phyloP scores from a whole-genome alignment of 2,888 invertebrate species.

The Saturnia pavonia region DNA sequence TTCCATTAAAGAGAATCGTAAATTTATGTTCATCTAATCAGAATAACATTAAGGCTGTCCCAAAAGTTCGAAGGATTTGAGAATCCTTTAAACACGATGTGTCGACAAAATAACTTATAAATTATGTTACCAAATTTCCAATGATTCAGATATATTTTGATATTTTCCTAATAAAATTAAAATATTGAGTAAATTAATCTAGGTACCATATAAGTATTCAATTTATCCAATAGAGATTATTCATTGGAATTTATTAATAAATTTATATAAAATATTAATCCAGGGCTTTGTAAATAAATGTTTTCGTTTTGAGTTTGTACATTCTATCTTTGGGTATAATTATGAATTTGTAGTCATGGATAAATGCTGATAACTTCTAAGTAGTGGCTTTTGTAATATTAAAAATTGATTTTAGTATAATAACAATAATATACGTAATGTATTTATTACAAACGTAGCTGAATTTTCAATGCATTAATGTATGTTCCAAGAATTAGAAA shows the following conservation, averaged over 20 bases:
- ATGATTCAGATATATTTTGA: background rate
- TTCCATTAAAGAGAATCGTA: constrained; percentile 44
- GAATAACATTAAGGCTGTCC: constrained; percentile 48
- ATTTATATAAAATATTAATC: background rate
- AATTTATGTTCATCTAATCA: constrained; percentile 64
- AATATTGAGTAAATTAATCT: background rate
- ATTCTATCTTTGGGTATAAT: background rate
- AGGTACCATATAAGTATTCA: background rate
- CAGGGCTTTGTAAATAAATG: background rate
- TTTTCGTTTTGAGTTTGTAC: background rate
- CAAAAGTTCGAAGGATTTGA: constrained; percentile 27
- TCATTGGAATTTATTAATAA: background rate
- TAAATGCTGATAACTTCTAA: background rate
- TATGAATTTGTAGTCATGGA: background rate
- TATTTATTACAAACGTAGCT: background rate
- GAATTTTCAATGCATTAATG: background rate
- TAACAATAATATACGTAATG: background rate
- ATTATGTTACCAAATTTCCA: background rate
- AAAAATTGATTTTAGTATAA: background rate
- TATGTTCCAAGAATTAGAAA: background rate
- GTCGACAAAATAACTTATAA: constrained; percentile 6
- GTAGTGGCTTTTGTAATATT: background rate
- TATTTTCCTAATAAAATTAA: background rate
- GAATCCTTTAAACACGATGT: constrained; percentile 6
- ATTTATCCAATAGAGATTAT: background rate